Base-by-base conservation (phyloP, 1,140 invertebrate genomes). In the Brachionus asplanchnoidis region DNA sequence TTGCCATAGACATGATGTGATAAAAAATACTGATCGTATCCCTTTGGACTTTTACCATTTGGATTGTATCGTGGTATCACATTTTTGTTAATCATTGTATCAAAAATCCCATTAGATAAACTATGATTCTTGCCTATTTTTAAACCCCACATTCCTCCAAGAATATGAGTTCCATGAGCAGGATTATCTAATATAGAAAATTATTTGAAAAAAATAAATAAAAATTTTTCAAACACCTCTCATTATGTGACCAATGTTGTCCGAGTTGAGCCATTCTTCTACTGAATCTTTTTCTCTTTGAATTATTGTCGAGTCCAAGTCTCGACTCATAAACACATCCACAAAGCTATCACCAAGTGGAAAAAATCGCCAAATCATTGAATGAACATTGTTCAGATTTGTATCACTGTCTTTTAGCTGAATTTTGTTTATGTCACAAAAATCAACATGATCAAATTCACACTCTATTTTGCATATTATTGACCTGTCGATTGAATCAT, bases 261-360 rank as follows among this genome's bases (percentile, higher is more conserved):
- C 46, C 2, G 46, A 26, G 20, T 50, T 14, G 20, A 82, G 46
- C 78, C 78, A 82, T 40, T 65, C 78, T 23, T 82, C 14, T 12
- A 82, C 78, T 36, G 78, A 50, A 66, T 82, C 78, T 36, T 23
- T n/a, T 44, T 82, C 78, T 32, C 78, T n/a, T 82, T 82, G 78
- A 26, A 28, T 7, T 9, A 82, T 17, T 36, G 23, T 5, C 20
- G 78, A 82, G 36, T 82, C 78, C 28, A 44, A 53, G 23, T 82
- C 78, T 6, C 50, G 46, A 42, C 50, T 82, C 28, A 20, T 20
- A 50, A 60, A 12, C 11, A 82, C 3, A 66, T 82, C 50, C 5
- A 82, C 50, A 60, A 60, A 56, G 6, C 46, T 60, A 44, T 82
- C 78, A 7, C 78, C 78, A 44, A 53, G 17, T 4, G 78, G 46